Evolutionary conservation across 2,113 vertebrate species (phyloP).

Genomic region (Mormyrus lacerda): DNA sequence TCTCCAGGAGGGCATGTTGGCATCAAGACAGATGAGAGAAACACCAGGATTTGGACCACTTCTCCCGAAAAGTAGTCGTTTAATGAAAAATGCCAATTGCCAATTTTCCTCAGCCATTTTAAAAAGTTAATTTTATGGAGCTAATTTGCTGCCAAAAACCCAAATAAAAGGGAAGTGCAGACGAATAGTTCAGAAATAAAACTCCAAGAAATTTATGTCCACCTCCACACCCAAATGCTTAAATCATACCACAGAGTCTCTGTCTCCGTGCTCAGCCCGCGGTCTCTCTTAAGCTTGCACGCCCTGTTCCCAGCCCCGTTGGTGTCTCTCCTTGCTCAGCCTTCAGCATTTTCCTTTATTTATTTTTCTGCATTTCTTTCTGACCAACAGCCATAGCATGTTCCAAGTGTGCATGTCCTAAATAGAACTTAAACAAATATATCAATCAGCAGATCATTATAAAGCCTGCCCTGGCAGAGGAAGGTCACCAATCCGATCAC

Average conservation of each 20-base stretch:
- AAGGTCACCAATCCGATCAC: not conserved
- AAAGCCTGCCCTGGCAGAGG: not conserved
- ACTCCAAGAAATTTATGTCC: not conserved
- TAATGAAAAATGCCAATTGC: not conserved
- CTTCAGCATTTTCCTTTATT: not conserved
- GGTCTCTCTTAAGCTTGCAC: not conserved
- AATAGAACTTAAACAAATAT: not conserved
- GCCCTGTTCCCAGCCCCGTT: not conserved
- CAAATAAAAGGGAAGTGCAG: not conserved
- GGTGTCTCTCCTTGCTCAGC: not conserved
- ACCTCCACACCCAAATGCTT: not conserved
- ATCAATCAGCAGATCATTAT: not conserved
- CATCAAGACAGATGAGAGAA: slow-evolving; percentile 35
- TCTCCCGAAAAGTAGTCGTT: slow-evolving; percentile 11
- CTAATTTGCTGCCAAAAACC: slow-evolving; percentile 7
- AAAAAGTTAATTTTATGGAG: slow-evolving; percentile 12
- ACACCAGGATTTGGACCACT: slow-evolving; percentile 14
- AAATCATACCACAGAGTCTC: not conserved
- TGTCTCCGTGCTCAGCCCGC: not conserved
- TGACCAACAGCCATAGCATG: not conserved
- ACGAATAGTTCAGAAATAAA: slow-evolving; percentile 7
- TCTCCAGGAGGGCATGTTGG: slow-evolving; percentile 30
- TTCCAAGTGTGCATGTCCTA: slow-evolving; percentile 1
- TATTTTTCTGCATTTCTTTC: not conserved
- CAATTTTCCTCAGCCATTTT: slow-evolving; percentile 12